Conservation (phyloP, 2,113 vertebrate species). For the Micronycteris hirsuta region DNA sequence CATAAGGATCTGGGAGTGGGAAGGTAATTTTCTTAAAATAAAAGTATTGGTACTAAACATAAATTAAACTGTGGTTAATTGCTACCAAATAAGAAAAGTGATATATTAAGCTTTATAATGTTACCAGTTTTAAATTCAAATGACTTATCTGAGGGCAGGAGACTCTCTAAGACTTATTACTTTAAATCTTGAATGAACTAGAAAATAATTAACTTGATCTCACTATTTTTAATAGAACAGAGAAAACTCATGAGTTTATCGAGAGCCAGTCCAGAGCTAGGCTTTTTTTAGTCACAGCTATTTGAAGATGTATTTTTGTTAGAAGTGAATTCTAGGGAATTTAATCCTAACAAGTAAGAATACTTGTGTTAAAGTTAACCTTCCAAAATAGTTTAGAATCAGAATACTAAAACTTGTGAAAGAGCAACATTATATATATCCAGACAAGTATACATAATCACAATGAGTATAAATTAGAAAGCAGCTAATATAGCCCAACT, state of each 20-base stretch:
- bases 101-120: not conserved
- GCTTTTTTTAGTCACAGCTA: not conserved
- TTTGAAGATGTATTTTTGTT: not conserved
- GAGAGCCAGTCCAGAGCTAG: not conserved
- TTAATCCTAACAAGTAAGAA: not conserved
- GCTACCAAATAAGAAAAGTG: not conserved
- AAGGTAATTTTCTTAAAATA: not conserved
- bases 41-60: not conserved
- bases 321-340: not conserved
- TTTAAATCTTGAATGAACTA: not conserved
- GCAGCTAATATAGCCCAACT: not conserved
- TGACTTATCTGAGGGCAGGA: not conserved
- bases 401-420: not conserved
- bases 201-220: not conserved
- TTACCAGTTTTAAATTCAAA: not conserved
- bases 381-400: not conserved
- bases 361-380: not conserved
- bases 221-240: not conserved
- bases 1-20: constrained; percentile 90
- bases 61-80: not conserved
- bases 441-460: not conserved
- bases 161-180: not conserved
- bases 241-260: not conserved
- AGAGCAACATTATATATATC: not conserved
- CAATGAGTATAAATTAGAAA: not conserved